These are phyloP conservation scores for Peromyscus melanophrys DNA, from an alignment of 2,797 vertebrate species.

Conservation along the genomic window DNA sequence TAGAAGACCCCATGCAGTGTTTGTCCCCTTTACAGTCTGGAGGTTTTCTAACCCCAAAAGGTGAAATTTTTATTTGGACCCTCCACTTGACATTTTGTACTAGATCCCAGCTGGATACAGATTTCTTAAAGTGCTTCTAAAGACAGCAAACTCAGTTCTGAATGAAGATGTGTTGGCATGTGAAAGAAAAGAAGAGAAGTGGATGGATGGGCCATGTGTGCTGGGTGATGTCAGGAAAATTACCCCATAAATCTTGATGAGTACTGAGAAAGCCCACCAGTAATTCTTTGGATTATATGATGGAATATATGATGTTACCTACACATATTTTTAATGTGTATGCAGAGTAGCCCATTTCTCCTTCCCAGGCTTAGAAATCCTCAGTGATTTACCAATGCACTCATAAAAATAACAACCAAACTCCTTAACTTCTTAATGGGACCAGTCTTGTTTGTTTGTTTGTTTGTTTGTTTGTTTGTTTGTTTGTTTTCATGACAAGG, in stretches of 20 bases:
- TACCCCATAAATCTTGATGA: not conserved
- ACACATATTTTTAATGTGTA: not conserved
- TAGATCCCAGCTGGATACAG: not conserved
- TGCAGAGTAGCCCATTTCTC: not conserved
- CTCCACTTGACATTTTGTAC: not conserved
- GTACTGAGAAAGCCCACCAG: not conserved
- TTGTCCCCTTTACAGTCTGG: not conserved
- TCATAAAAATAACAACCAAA: not conserved
- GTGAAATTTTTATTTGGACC: not conserved
- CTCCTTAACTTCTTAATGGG: not conserved
- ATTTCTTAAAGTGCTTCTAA: not conserved
- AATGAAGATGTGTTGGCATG: not conserved
- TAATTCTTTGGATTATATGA: not conserved
- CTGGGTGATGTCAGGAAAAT: too few species aligned
- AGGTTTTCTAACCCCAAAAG: not conserved
- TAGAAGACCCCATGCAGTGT: slow-evolving; percentile 19
- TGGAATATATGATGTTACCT: not conserved
- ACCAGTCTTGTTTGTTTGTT: not conserved
- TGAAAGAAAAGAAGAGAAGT: not conserved
- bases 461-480: too few species aligned
- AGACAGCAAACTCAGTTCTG: not conserved
- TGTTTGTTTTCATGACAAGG: too few species aligned
- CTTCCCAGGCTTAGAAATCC: not conserved
- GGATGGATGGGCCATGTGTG: not conserved
- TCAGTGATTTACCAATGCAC: not conserved